Base-by-base conservation (phyloP, 37 sponge, comb jelly and placozoan species). In the Cliona cf. orientalis region DNA sequence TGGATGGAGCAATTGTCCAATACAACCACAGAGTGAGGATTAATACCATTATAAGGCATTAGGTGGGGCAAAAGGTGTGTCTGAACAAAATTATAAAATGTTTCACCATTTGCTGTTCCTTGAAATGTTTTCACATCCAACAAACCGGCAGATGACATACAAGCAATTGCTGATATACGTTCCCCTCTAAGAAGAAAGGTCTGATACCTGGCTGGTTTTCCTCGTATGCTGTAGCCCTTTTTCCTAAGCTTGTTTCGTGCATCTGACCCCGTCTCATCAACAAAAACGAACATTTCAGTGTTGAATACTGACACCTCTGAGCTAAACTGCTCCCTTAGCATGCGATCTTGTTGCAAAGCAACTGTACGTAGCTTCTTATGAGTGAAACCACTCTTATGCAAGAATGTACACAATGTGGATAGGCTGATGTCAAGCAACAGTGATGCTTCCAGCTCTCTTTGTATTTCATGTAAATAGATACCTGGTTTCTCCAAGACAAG, bases 211-310 rank as follows among this genome's bases (percentile, higher is more conserved):
- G 68, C 26, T 58, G 73, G 72, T 41, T 62, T 78, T 42, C 73
- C 55, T 21, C 79, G 53, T 2, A 78, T 14, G 40, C 86, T 79
- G 74, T 86, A 86, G 9, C 85, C 85, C 55, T 61, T 42, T 36
- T 43, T 82, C 12, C 53, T 35, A 14, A 60, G 32, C 11, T 14
- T 14, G 33, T 83, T 57, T 28, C 86, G 21, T 28, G 53, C 26
- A 42, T 84, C 85, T 21, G 85, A 49, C 5, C 82, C 82, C 35
- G 76, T 84, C 32, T 84, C 76, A 66, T 84, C 84, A 22, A 84
- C n/a, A 29, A 84, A 84, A 26, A 84, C 69, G 32, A 75, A 65
- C 74, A 86, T 86, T 19, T 86, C 86, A 62, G 63, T 21, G 3
- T 34, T 23, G 41, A 44, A 78, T 26, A 77, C 45, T 67, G 79